Conservation (phyloP, 2,888 invertebrate species). For the Zootermopsis nevadensis region DNA sequence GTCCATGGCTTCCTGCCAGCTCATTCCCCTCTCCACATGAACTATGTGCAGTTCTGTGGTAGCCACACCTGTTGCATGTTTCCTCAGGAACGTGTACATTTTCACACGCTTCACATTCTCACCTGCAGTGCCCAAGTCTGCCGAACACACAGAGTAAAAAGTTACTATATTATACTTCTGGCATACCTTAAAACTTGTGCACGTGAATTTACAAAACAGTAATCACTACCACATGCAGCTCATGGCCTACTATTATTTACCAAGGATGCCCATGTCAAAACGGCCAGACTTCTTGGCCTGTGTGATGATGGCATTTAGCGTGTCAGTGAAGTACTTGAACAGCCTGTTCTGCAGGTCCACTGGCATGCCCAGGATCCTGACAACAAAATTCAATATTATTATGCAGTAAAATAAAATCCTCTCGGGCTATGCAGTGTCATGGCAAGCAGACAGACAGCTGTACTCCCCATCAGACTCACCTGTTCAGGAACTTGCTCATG, state of each 20-base stretch:
- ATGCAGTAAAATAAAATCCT: no score
- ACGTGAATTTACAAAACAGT: no score
- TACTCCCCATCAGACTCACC: slow-evolving; percentile 59
- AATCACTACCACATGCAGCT: no score
- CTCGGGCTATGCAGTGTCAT: background rate
- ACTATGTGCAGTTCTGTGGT: slow-evolving; percentile 94
- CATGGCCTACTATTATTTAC: slow-evolving; percentile 64
- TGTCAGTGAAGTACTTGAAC: slow-evolving; percentile 98
- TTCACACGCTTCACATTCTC: slow-evolving; percentile 89
- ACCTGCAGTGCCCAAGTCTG: slow-evolving; percentile 92
- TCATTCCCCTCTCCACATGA: slow-evolving; percentile 92
- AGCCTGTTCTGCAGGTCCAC: slow-evolving; percentile 96
- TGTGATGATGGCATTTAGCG: slow-evolving; percentile 88
- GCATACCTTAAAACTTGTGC: no score
- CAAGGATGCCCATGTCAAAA: slow-evolving; percentile 92
- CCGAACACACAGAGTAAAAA: slow-evolving; percentile 57
- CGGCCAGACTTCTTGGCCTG: slow-evolving; percentile 95
- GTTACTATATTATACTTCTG: no score
- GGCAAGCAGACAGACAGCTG: background rate
- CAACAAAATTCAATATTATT: background rate
- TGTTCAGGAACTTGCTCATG: slow-evolving; percentile 98
- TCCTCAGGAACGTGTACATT: slow-evolving; percentile 84
- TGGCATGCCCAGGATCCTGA: slow-evolving; percentile 93
- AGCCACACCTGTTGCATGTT: slow-evolving; percentile 91
- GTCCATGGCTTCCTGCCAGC: slow-evolving; percentile 89